Percentiles rank a stretch among this genome's conserved stretches.
Evolutionary conservation across 2,888 invertebrate species (phyloP).

Genomic region (Ashinkailepas kermadecensis): DNA sequence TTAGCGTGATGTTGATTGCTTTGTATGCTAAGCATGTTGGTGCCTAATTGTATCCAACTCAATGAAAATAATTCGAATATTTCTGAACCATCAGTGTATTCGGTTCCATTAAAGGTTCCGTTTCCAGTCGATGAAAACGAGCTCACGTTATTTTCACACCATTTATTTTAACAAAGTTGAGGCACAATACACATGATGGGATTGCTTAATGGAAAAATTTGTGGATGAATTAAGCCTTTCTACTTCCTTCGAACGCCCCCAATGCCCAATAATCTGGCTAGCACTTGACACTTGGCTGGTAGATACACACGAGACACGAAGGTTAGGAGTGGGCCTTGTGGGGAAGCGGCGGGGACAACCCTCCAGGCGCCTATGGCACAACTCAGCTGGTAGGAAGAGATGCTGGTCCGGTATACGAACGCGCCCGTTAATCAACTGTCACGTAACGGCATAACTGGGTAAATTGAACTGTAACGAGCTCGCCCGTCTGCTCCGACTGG

Average conservation of each 20-base stretch:
- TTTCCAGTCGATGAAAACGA: no score
- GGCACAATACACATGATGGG: constrained; percentile 24
- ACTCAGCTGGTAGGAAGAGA: background rate
- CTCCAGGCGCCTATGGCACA: background rate
- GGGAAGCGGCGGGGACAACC: background rate
- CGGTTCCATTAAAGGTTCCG: no score
- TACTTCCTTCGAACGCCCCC: constrained; percentile 16
- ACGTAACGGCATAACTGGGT: constrained; percentile 17
- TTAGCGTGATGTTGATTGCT: no score
- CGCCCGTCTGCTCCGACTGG: background rate
- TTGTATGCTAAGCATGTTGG: no score
- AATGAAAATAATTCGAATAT: no score
- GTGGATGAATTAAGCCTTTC: constrained; percentile 20
- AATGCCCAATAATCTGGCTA: constrained; percentile 21
- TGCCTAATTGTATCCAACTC: no score
- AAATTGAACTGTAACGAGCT: constrained; percentile 17
- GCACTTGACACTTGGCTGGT: constrained; percentile 18
- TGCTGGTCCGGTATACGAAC: background rate
- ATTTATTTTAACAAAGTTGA: constrained; percentile 25
- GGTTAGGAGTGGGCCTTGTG: background rate
- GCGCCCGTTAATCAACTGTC: background rate
- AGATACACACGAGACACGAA: constrained; percentile 11
- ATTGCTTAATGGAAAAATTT: constrained; percentile 22
- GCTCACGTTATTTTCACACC: background rate
- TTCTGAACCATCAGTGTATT: no score